Evolutionary conservation across 2,888 invertebrate genomes (phyloP).

Genomic region (Leistus spinibarbis): DNA sequence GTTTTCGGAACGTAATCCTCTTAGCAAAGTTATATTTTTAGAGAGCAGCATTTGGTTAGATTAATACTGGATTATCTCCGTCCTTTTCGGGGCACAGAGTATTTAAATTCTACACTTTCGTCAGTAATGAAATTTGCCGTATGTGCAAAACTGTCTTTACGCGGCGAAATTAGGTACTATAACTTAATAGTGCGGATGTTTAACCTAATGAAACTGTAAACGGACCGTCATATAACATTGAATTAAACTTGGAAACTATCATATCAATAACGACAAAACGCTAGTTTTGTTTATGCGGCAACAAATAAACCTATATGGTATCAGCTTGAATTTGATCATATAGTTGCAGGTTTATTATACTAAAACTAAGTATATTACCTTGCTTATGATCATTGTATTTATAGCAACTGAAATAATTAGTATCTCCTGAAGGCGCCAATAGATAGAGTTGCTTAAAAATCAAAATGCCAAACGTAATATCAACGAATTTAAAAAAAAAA

Average conservation of each 20-base stretch:
- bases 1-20: constrained; percentile 35
- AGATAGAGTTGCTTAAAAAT: too few relatives aligned
- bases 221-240: not conserved
- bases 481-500: too few relatives aligned
- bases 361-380: too few relatives aligned
- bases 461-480: too few relatives aligned
- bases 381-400: too few relatives aligned
- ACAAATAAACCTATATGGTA: not conserved
- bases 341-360: not conserved
- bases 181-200: not conserved
- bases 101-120: constrained; percentile 28
- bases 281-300: not conserved
- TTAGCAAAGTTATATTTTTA: constrained; percentile 38
- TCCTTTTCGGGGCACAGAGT: constrained; percentile 14
- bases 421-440: too few relatives aligned
- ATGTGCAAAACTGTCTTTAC: not conserved
- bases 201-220: not conserved
- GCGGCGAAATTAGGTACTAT: not conserved
- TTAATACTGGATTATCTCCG: constrained; percentile 36
- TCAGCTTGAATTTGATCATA: not conserved
- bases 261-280: not conserved
- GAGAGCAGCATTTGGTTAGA: constrained; percentile 35
- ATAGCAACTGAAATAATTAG: too few relatives aligned
- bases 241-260: not conserved
- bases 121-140: not conserved